Conservation (phyloP, 2,888 invertebrate species). For the Troilus luridus region DNA sequence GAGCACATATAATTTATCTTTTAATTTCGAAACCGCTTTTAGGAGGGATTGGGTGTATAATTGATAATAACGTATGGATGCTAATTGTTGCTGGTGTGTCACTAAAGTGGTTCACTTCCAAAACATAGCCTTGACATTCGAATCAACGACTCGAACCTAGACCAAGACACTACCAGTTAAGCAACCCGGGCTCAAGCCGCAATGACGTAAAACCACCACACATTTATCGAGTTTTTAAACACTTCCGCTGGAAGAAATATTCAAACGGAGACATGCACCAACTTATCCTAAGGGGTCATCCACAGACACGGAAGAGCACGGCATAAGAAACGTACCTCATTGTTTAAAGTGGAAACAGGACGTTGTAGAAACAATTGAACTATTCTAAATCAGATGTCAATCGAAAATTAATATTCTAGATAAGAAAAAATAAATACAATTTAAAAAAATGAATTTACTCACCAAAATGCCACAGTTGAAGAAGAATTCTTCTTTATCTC, state of each 20-base stretch:
- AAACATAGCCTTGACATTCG: slow-evolving; percentile 18
- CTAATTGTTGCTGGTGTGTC: neutral
- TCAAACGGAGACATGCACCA: slow-evolving; percentile 26
- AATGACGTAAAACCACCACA: slow-evolving; percentile 7
- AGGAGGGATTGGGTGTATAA: neutral
- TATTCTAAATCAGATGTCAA: neutral
- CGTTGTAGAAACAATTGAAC: neutral
- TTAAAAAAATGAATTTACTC: neutral
- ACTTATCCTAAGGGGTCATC: neutral
- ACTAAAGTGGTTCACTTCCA: neutral
- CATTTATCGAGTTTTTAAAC: slow-evolving; percentile 47
- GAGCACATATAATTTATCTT: neutral
- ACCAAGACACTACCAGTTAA: neutral
- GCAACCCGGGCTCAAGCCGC: slow-evolving; percentile 18
- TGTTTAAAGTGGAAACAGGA: neutral
- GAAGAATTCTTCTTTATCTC: neutral
- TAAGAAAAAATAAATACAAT: neutral
- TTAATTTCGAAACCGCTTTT: neutral
- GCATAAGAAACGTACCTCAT: neutral
- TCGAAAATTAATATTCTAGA: neutral
- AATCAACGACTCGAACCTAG: neutral
- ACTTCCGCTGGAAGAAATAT: slow-evolving; percentile 5
- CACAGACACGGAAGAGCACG: neutral
- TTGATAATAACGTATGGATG: neutral
- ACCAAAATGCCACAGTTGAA: neutral